Evolutionary conservation across 2,888 invertebrate genomes (phyloP).

Genomic region (Himalopsyche anomala): DNA sequence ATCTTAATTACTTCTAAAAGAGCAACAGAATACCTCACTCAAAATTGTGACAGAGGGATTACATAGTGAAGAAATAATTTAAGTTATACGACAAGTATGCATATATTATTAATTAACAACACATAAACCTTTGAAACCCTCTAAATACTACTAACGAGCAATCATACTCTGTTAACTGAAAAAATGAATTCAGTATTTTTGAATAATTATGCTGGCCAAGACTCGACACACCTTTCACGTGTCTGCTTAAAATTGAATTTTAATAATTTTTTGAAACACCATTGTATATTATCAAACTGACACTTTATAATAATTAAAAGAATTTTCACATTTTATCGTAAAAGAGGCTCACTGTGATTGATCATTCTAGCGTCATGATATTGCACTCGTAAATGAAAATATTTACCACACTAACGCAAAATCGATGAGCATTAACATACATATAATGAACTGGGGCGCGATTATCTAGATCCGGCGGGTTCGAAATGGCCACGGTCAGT

Average conservation of each 20-base stretch:
- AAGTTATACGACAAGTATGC: not conserved
- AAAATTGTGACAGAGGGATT: not conserved
- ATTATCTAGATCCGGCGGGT: no score
- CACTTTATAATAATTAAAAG: no score
- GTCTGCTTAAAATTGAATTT: no score
- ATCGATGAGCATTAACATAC: no score
- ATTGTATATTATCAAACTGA: no score
- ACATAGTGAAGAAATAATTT: slow-evolving; percentile 6
- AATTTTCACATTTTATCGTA: no score
- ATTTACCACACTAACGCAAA: no score
- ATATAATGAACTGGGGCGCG: no score
- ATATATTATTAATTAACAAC: not conserved
- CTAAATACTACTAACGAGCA: slow-evolving; percentile 1
- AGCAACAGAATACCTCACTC: slow-evolving; percentile 1
- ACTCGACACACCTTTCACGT: no score
- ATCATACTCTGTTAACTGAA: not conserved
- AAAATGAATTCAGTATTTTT: not conserved
- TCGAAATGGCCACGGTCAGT: no score
- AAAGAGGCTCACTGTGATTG: not conserved
- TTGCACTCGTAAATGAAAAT: not conserved
- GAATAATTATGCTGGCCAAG: no score
- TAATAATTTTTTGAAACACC: no score
- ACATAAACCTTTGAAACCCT: slow-evolving; percentile 13
- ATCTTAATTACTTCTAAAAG: slow-evolving; percentile 31
- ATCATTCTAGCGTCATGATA: slow-evolving; percentile 6